Base-by-base conservation (phyloP, 2,797 vertebrate genomes). In the Lepus oiostolus region DNA sequence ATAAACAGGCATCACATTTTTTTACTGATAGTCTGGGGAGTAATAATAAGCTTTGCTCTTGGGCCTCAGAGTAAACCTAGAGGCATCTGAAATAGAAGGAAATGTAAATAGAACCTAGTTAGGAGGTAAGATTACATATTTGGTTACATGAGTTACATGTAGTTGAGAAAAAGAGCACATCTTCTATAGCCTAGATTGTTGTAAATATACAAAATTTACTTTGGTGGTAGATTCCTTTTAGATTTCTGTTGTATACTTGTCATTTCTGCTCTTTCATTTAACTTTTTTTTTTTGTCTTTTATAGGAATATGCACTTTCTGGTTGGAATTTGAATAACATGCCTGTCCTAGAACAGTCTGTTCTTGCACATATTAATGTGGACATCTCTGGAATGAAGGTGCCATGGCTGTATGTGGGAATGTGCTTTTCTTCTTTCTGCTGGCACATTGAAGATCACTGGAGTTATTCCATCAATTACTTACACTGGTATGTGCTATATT, bases 321-420 rank as follows among this genome's bases (percentile, higher is more conserved):
- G 99, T 95, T 99, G 99, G 99, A 99, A 99, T 97, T 98, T 99
- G 97, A 99, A 99, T 98, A 99, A 99, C 98, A 99, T 99, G 99
- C 99, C 99, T 1, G 99, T 99, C 22, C 98, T 99, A 79, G 99
- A 99, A 89, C 99, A 99, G 94, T 99, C 99, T 0, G 99, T 99
- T 67, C 99, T 99, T 85, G 98, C 99, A 50, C 99, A 99, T 98
- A 99, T 99, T 97, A 99, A 99, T 3, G 99, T 99, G 70, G 99
- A 99, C 97, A 99, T 99, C 98, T 99, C 99, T n/a, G 99, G 99
- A 67, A 99, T 99, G 99, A 99, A 99, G 98, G 99, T 99, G 68
- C 99, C 99, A 60, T 99, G 99, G 99, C 99, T 99, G 0, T 99
- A 99, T 0, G 99, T 99, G 63, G 99, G 99, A 86, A 99, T 99